Evolutionary conservation across 2,797 vertebrate species (phyloP).

Genomic region (Numenius phaeopus): DNA sequence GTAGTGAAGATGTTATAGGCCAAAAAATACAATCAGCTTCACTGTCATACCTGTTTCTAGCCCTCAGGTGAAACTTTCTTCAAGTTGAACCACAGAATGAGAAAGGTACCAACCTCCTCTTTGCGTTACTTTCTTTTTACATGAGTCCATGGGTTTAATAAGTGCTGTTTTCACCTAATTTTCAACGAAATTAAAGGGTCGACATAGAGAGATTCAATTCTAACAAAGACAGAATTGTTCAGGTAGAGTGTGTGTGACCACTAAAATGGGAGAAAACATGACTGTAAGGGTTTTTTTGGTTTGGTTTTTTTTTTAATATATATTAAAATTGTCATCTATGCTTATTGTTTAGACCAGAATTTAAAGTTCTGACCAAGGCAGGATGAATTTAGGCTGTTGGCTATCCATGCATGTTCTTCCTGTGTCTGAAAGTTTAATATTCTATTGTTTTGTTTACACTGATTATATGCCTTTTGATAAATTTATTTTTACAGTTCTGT

Average conservation of each 20-base stretch:
- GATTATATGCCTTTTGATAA: neutral
- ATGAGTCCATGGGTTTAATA: neutral
- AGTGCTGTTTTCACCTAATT: neutral
- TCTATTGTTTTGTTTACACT: neutral
- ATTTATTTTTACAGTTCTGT: neutral
- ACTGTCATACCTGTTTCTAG: neutral
- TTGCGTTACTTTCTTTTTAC: neutral
- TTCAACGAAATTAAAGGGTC: neutral
- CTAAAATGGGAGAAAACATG: neutral
- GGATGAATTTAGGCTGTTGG: neutral
- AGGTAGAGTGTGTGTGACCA: too few relatives aligned
- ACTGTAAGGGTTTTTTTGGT: neutral
- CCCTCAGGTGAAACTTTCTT: neutral
- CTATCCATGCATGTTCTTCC: rapidly evolving
- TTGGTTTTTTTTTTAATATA: neutral
- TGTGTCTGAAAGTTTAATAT: neutral
- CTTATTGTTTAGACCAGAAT: neutral
- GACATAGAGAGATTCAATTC: neutral
- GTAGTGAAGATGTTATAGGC: neutral
- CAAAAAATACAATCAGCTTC: neutral
- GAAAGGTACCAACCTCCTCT: neutral
- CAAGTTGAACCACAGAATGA: neutral
- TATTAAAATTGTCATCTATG: neutral
- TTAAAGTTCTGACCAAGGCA: neutral
- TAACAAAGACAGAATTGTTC: neutral